Evolutionary conservation across 2,888 invertebrate genomes (phyloP).

Genomic region (Nomada fucata): DNA sequence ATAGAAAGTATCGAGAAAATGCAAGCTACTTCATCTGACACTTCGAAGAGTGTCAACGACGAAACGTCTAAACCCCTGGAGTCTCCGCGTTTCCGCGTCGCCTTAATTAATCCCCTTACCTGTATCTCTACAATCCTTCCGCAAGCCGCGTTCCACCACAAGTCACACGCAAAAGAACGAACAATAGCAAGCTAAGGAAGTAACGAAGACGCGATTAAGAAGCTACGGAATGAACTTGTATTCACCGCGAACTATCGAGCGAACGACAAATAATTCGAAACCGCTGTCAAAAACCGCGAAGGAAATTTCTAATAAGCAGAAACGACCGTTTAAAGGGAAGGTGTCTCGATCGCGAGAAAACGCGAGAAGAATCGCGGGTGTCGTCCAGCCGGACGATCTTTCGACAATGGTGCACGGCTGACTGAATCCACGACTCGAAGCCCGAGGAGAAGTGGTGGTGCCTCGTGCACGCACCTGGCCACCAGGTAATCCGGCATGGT

Average conservation of each 20-base stretch:
- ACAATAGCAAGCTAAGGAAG: neutral
- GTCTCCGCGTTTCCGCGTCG: too few relatives aligned
- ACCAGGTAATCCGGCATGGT: conserved; percentile 67
- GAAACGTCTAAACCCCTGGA: too few relatives aligned
- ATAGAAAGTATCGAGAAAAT: too few relatives aligned
- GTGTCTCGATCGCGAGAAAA: neutral
- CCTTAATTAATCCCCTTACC: neutral
- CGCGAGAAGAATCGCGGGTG: conserved; percentile 46
- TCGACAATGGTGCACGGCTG: conserved; percentile 82
- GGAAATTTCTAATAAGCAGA: neutral
- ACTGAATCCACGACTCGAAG: conserved; percentile 72
- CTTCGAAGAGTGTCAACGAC: too few relatives aligned
- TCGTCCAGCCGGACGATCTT: conserved; percentile 78
- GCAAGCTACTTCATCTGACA: too few relatives aligned
- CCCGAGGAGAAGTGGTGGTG: conserved; percentile 54
- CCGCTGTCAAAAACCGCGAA: too few relatives aligned
- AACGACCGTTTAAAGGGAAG: neutral
- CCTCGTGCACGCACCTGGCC: conserved; percentile 60
- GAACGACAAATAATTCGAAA: too few relatives aligned
- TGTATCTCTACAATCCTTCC: neutral
- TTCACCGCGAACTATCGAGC: neutral
- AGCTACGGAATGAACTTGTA: too few relatives aligned
- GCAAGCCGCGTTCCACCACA: conserved; percentile 1
- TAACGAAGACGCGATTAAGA: too few relatives aligned
- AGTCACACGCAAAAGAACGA: neutral